Conservation (phyloP, 2,888 invertebrate genomes). For the Myopa tessellatipennis region DNA sequence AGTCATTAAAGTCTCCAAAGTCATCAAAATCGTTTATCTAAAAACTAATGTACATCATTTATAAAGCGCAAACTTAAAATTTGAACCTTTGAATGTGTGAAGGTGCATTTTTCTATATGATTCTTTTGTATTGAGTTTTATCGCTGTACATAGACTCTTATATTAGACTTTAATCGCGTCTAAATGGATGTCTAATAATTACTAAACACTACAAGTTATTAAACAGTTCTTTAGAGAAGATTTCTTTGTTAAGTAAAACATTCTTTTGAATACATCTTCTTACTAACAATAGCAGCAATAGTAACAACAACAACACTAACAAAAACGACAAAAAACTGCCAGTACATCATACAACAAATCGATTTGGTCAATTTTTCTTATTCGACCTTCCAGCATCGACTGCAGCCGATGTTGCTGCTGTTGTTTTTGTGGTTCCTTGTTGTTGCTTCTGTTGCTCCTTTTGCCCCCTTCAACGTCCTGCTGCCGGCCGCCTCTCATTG, state of each 20-base stretch:
- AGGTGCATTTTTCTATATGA: too few species aligned
- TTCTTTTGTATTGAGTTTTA: too few species aligned
- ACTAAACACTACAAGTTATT: background rate
- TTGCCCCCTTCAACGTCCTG: constrained; percentile 19
- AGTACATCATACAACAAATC: constrained; percentile 54
- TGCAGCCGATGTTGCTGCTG: constrained; percentile 17
- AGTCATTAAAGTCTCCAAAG: too few species aligned
- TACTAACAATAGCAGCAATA: too few species aligned
- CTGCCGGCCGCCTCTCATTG: background rate
- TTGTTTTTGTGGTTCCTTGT: constrained; percentile 38
- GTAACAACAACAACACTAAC: background rate
- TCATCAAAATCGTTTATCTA: too few species aligned
- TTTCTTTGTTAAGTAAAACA: background rate
- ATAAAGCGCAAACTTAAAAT: too few species aligned
- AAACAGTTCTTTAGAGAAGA: constrained; percentile 12
- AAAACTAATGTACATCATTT: too few species aligned
- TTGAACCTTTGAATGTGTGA: too few species aligned
- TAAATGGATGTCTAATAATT: background rate
- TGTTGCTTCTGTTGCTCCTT: constrained; percentile 22
- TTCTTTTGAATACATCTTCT: too few species aligned
- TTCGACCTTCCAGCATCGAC: constrained; percentile 40
- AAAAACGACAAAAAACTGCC: constrained; percentile 11
- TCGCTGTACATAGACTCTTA: too few species aligned
- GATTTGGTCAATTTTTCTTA: constrained; percentile 61
- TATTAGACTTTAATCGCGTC: too few species aligned